Evolutionary conservation across 2,797 vertebrate species (phyloP).

Genomic region (Falco rusticolus): DNA sequence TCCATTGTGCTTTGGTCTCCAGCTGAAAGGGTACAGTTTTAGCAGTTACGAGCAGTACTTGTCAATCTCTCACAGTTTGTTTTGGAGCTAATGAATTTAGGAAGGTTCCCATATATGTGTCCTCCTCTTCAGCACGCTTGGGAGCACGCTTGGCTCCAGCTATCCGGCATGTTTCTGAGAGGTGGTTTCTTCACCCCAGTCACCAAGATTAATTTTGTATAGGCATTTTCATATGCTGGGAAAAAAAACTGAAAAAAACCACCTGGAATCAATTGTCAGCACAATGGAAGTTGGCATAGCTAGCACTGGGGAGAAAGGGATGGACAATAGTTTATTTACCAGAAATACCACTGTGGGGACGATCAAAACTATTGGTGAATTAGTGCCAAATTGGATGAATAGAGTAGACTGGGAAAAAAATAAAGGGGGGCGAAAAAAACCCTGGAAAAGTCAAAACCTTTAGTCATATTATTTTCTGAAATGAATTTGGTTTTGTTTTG

Average conservation of each 20-base stretch:
- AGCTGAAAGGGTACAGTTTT: not conserved
- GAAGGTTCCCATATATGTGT: conserved; percentile 31
- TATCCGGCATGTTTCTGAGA: not conserved
- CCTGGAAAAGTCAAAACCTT: conserved; percentile 48
- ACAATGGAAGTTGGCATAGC: conserved; percentile 58
- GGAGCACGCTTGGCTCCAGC: not conserved
- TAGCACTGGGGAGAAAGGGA: conserved; percentile 17
- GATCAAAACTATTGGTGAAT: not conserved
- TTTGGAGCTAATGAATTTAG: conserved; percentile 6
- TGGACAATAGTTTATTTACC: conserved; percentile 55
- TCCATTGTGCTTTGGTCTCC: not conserved
- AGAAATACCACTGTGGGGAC: conserved; percentile 48
- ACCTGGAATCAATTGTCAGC: conserved; percentile 59
- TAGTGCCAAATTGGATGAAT: conserved; percentile 44
- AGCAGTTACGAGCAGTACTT: not conserved
- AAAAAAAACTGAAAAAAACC: not conserved
- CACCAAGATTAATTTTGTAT: conserved; percentile 25
- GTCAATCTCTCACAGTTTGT: not conserved
- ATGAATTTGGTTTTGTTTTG: conserved; percentile 29
- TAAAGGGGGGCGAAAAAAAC: not conserved
- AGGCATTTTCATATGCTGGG: conserved; percentile 27
- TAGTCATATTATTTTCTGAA: not conserved
- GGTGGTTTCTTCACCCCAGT: not conserved
- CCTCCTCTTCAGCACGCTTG: not conserved
- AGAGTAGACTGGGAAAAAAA: conserved; percentile 20